phyloP scores from a whole-genome alignment of 2,797 vertebrate genomes.

The Sciurus vulgaris region DNA sequence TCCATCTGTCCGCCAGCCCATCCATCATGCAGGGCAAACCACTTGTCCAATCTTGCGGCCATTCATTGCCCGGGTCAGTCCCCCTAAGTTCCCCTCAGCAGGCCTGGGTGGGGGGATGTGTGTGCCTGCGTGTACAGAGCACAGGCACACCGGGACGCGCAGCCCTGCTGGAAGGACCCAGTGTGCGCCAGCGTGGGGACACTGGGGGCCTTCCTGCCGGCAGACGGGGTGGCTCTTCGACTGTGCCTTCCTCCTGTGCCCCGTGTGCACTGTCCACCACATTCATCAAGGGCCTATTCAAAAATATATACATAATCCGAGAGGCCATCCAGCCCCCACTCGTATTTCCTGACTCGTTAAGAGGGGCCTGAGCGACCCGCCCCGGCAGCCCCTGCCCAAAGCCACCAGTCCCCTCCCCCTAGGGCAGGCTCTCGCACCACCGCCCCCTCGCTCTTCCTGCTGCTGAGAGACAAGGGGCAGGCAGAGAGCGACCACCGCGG shows the following conservation, averaged over 20 bases:
- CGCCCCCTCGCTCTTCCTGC: background rate
- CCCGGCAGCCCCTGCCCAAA: background rate
- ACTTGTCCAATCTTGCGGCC: background rate
- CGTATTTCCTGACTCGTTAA: background rate
- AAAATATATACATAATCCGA: background rate
- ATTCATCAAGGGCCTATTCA: background rate
- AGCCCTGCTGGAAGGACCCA: background rate
- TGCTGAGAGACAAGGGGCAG: background rate
- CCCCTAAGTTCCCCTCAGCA: background rate
- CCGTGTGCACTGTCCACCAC: background rate
- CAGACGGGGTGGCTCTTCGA: background rate
- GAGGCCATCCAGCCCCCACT: background rate
- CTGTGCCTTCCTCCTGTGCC: background rate
- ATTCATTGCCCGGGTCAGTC: background rate
- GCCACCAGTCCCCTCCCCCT: background rate
- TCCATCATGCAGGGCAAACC: conserved; percentile 34
- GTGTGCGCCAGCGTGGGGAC: background rate
- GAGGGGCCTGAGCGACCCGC: background rate
- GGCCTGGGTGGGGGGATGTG: no score
- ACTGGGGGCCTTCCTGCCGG: background rate
- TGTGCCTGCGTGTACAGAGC: no score
- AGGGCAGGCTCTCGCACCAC: background rate
- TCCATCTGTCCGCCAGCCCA: conserved; percentile 68
- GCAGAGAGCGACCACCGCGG: rapidly evolving
- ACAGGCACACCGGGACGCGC: background rate